Base-by-base conservation (phyloP, 2,113 vertebrate species). In the Spermophilus dauricus region DNA sequence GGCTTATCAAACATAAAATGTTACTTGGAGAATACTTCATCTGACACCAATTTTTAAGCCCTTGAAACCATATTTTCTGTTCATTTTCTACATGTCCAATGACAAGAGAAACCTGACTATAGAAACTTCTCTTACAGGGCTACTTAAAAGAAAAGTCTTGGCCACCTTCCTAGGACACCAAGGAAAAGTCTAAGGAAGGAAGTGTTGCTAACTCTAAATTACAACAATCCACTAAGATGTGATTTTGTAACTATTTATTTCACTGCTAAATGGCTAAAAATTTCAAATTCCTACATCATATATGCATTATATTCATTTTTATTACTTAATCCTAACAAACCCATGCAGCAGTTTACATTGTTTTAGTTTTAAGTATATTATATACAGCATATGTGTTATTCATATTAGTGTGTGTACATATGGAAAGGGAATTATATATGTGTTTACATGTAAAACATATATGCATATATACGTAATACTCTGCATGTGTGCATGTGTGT, bases 221-320 rank as follows among this genome's bases (percentile, higher is more conserved):
- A 63, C 18, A 80, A 42, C 51, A 81, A 56, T 53, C 65, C 76
- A 82, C 30, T 34, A 65, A 67, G 63, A 91, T 95, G 72, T 26
- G 61, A 63, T 67, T 87, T 75, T 75, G 28, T 82, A 87, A 78
- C 53, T 80, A 72, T 69, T 91, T 87, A 72, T 72, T 70, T 81
- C 37, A 32, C 76, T 76, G 30, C 34, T 89, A 28, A 75, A 65
- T 80, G 67, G 86, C 69, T 89, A 76, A 76, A 69, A 18, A 65
- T 65, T 89, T 75, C 86, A 53, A 75, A 56, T 48, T 87, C 53
- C 34, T 90, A 37, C 10, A 65, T n/a, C 48, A 51, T 58, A 85
- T 37, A 37, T 53, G 37, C 45, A 73, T 82, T 87, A 63, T 28
- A 63, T 63, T 63, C 24, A 28, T 63, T 28, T 51, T 10, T 63